Base-by-base conservation (phyloP, 2,888 invertebrate genomes). In the Andrena bucephala region DNA sequence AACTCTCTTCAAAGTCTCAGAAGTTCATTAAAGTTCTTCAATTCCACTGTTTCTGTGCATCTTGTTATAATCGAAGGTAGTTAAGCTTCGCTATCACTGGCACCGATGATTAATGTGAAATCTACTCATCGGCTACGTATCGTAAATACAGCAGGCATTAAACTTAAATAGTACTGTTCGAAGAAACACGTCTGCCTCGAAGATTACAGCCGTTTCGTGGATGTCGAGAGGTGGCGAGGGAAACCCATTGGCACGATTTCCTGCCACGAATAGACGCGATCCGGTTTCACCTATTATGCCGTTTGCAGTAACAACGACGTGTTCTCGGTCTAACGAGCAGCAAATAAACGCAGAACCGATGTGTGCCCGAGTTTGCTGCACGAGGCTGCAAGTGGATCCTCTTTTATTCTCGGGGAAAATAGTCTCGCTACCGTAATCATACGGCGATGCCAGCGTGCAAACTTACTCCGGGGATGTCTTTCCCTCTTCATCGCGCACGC, bases 251-350 rank as follows among this genome's bases (percentile, higher is more conserved):
- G 66, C 60, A 54, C 52, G 62, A 77, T 78, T 80, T 77, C 74
- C 78, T 78, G 78, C 59, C 33, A 62, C 48, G 20, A 4, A 10
- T 16, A 57, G 27, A 27, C 27, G 13, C 57, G 50, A 70, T 78
- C 79, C 79, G 59, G 79, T 70, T 77, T 52, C 65, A 66, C 42
- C 52, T 42, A 59, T 59, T 66, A 59, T 8, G 66, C 36, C 77
- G 70, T 63, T 77, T 82, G 67, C 83, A 67, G 66, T 52, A 72
- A 72, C 59, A 72, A 63, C 70, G 60, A 60, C 60, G 60, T 10
- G 42, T 48, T 57, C 24, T 20, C 10, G 8, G 10, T 24, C 31
- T 74, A 74, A 74, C 65, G 77, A 76, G 62, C 54, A n/a, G n/a
- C 48, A 67, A 78, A 60, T 36, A 42, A 77, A 48, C 33, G 24